These are phyloP conservation scores for Helicorthomorpha holstii DNA, from an alignment of 1,140 invertebrate genomes.

Conservation along the genomic window DNA sequence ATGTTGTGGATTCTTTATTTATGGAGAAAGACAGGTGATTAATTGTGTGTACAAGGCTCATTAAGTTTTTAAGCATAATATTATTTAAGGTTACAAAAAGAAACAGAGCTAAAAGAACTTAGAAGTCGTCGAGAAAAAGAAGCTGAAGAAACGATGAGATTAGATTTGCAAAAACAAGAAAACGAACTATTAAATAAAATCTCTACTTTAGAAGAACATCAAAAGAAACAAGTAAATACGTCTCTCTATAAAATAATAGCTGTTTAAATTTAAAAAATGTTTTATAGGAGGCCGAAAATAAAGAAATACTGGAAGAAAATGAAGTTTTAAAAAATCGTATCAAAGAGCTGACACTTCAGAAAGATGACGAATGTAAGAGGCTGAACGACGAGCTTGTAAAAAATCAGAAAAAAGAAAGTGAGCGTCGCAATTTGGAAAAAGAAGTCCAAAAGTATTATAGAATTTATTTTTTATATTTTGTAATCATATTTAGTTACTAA, in stretches of 20 bases:
- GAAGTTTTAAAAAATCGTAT: constrained; percentile 4
- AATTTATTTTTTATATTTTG: neutral
- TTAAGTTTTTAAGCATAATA: too few relatives aligned
- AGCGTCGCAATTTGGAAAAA: constrained; percentile 5
- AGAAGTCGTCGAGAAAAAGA: constrained; percentile 24
- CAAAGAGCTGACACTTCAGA: constrained; percentile 12
- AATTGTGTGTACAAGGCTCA: too few relatives aligned
- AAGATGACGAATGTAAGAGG: constrained; percentile 9
- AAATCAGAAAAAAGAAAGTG: constrained; percentile 11
- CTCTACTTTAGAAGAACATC: constrained; percentile 37
- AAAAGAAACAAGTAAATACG: constrained; percentile 36
- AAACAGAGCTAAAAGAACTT: constrained; percentile 25
- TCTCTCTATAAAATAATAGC: constrained; percentile 11
- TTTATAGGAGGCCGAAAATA: constrained; percentile 8
- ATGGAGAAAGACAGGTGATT: too few relatives aligned
- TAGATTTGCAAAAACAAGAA: constrained; percentile 30
- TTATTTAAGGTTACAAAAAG: constrained; percentile 24
- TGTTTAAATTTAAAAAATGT: too few relatives aligned
- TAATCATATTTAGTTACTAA: neutral
- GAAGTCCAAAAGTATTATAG: neutral
- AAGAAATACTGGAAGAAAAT: constrained; percentile 2
- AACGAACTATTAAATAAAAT: constrained; percentile 36
- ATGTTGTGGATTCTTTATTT: neutral
- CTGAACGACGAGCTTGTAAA: constrained; percentile 15
- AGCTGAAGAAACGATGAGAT: constrained; percentile 28